These are phyloP conservation scores for Dipus sagitta DNA, from an alignment of 2,797 vertebrate genomes.

Conservation along the genomic window DNA sequence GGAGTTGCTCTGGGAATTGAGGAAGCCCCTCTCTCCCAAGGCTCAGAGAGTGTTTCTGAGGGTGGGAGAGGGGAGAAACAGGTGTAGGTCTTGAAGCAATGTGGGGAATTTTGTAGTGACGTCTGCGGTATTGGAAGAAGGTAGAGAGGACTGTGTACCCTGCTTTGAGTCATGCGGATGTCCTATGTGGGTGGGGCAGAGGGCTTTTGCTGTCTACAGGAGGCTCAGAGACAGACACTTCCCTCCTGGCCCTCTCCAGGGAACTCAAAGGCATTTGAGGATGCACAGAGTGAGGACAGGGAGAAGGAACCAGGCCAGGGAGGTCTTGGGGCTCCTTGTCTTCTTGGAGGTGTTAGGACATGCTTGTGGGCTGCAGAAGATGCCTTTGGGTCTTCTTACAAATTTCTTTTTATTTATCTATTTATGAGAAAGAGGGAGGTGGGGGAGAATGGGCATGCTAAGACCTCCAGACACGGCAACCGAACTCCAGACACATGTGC, in stretches of 20 bases:
- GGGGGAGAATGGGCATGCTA: too few relatives aligned
- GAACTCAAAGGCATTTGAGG: neutral
- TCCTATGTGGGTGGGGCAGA: neutral
- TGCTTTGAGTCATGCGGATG: neutral
- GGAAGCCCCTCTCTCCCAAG: neutral
- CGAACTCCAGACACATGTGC: too few relatives aligned
- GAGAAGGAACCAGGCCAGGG: neutral
- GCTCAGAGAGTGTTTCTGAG: neutral
- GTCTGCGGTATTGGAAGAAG: neutral
- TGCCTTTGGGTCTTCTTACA: neutral
- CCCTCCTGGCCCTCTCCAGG: neutral
- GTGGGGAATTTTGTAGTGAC: neutral
- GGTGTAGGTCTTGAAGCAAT: neutral
- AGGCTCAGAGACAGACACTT: neutral
- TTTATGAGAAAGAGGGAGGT: too few relatives aligned
- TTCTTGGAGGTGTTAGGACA: neutral
- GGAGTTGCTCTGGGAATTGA: neutral
- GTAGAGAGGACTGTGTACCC: neutral
- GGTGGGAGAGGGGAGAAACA: accelerated
- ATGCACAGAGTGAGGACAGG: neutral
- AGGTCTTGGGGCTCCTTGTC: neutral
- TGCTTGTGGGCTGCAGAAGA: neutral
- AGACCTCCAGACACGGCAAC: too few relatives aligned
- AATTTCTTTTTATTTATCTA: neutral
- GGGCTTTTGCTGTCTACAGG: neutral